These are phyloP conservation scores for Lithophane ornitopus DNA, from an alignment of 2,888 invertebrate species.

Conservation along the genomic window DNA sequence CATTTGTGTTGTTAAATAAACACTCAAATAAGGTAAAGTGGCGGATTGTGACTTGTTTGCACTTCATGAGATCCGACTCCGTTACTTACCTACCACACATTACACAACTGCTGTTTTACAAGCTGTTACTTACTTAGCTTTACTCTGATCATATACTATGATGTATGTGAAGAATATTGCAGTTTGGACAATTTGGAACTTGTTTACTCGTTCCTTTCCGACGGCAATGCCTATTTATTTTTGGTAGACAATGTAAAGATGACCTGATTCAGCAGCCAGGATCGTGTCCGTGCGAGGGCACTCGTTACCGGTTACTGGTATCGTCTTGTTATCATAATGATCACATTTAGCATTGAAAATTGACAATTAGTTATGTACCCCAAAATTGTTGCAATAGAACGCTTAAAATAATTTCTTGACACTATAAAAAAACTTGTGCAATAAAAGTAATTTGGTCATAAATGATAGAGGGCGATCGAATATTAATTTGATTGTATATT, in stretches of 20 bases:
- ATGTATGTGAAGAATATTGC: neutral
- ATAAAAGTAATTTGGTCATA: conserved; percentile 2
- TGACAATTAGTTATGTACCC: neutral
- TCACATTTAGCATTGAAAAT: neutral
- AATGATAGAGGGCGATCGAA: conserved; percentile 12
- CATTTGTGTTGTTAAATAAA: conserved; percentile 30
- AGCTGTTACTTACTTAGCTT: conserved; percentile 12
- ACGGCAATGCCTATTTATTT: neutral
- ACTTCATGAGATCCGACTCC: conserved; percentile 4
- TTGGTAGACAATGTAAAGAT: neutral
- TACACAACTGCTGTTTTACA: neutral
- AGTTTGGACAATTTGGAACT: neutral
- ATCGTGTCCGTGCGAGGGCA: neutral
- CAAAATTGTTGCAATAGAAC: neutral
- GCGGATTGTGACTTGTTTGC: conserved; percentile 8
- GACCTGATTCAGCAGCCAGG: neutral
- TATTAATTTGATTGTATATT: conserved; percentile 12
- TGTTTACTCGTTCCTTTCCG: neutral
- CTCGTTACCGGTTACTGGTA: neutral
- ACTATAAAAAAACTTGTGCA: neutral
- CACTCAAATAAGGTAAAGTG: conserved; percentile 30
- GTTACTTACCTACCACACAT: neutral
- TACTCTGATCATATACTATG: neutral
- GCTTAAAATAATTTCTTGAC: neutral
- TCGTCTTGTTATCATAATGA: neutral